phyloP scores from a whole-genome alignment of 2,888 invertebrate genomes.

The Steromphala cineraria region DNA sequence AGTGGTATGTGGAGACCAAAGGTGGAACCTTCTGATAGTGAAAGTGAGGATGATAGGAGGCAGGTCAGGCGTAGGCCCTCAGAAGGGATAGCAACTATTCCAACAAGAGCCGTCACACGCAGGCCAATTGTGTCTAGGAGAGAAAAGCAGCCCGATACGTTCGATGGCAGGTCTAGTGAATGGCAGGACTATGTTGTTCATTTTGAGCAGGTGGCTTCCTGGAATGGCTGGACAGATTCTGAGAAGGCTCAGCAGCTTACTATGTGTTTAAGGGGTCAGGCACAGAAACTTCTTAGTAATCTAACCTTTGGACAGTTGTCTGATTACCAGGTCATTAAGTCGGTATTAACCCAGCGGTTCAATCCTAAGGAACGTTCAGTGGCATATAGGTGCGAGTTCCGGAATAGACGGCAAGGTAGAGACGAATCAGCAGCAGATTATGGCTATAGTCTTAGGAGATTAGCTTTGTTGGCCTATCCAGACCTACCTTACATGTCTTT shows the following conservation, averaged over 20 bases:
- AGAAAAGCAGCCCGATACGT: constrained; percentile 42
- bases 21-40: too few relatives aligned
- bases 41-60: too few relatives aligned
- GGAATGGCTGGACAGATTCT: constrained; percentile 35
- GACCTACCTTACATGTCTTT: not conserved
- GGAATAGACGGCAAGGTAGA: not conserved
- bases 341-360: not conserved
- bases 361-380: not conserved
- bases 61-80: too few relatives aligned
- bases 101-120: too few relatives aligned
- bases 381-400: not conserved
- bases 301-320: not conserved
- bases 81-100: too few relatives aligned
- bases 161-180: constrained; percentile 37
- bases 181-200: constrained; percentile 44
- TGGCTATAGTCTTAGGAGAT: not conserved
- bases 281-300: constrained; percentile 9
- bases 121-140: not conserved
- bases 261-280: constrained; percentile 16
- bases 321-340: not conserved
- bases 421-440: not conserved
- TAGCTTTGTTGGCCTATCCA: not conserved
- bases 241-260: constrained; percentile 24
- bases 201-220: constrained; percentile 42
- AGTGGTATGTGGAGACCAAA: too few relatives aligned